These are phyloP conservation scores for Eonycteris spelaea DNA, from an alignment of 2,113 vertebrate species.

Conservation along the genomic window DNA sequence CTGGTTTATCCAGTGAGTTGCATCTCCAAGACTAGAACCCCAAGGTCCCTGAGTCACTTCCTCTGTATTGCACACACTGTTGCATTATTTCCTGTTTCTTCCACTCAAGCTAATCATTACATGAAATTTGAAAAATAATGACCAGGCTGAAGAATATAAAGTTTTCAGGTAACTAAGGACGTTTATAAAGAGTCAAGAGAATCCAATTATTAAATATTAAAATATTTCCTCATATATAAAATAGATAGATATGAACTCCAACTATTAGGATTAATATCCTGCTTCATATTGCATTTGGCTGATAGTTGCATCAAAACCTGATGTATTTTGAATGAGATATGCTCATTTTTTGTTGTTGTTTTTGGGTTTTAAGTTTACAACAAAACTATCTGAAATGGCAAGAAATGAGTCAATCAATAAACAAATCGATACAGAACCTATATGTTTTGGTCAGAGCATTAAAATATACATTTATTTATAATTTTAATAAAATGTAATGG, in stretches of 20 bases:
- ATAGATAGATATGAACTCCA: background rate
- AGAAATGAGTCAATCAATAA: background rate
- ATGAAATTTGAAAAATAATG: slow-evolving; percentile 1
- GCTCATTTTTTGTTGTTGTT: background rate
- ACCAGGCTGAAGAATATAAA: background rate
- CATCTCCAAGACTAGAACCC: background rate
- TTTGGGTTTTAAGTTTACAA: slow-evolving; percentile 9
- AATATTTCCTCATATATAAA: background rate
- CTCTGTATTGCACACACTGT: background rate
- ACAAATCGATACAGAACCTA: background rate
- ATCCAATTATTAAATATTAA: background rate
- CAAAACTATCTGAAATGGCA: background rate
- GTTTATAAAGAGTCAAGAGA: background rate
- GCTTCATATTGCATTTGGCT: background rate
- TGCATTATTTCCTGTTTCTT: slow-evolving; percentile 46
- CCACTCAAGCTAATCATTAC: background rate
- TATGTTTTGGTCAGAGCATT: slow-evolving; percentile 7
- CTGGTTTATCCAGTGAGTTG: background rate
- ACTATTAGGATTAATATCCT: background rate
- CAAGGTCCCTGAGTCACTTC: background rate
- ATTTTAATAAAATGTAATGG: background rate
- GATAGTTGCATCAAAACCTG: background rate
- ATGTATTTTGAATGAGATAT: background rate
- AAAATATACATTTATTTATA: slow-evolving; percentile 10
- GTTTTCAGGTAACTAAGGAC: background rate